These are phyloP conservation scores for Clamator glandarius DNA, from an alignment of 2,797 vertebrate species.

Conservation along the genomic window DNA sequence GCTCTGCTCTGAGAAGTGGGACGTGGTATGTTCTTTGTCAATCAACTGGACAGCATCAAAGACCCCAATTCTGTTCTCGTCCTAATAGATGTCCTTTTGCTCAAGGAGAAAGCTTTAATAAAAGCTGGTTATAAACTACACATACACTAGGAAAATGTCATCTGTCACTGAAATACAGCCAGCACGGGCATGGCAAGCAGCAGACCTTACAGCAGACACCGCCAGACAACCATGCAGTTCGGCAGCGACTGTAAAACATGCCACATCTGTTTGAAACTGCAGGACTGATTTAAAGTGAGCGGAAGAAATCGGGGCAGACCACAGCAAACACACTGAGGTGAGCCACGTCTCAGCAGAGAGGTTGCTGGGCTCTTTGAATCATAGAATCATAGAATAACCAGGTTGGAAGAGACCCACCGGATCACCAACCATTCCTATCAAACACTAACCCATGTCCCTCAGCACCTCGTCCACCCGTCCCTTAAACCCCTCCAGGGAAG, in stretches of 20 bases:
- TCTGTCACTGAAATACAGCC: slow-evolving; percentile 5
- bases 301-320: background rate
- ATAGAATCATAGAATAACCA: no score
- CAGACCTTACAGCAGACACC: background rate
- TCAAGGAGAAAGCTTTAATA: slow-evolving; percentile 35
- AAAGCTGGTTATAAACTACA: background rate
- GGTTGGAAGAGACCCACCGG: no score
- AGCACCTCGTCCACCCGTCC: no score
- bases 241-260: background rate
- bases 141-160: slow-evolving; percentile 12
- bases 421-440: no score
- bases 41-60: background rate
- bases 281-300: rapidly evolving
- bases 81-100: background rate
- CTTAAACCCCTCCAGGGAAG: no score
- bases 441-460: no score
- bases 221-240: background rate
- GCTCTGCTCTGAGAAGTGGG: background rate
- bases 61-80: background rate
- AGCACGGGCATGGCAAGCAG: background rate
- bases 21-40: background rate
- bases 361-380: background rate
- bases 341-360: background rate
- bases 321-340: background rate
- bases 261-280: background rate